Conservation (phyloP, 2,797 vertebrate species). For the Chloroceryle amazona region DNA sequence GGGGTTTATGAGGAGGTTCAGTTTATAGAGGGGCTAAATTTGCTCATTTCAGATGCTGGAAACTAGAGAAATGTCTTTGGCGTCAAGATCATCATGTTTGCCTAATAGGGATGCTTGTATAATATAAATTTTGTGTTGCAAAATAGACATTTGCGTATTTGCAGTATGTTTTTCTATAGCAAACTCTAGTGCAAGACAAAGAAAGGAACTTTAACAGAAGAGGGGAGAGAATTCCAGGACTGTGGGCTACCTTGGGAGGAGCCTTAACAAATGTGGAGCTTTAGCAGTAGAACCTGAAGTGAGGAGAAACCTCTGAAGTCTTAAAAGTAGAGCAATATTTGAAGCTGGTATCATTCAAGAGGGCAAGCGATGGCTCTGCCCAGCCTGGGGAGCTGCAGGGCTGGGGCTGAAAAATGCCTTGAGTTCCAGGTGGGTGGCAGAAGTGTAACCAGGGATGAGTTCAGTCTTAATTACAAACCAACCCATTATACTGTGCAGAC, state of each 20-base stretch:
- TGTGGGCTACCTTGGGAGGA: background rate
- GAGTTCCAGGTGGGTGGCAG: background rate
- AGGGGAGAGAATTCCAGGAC: fast-evolving
- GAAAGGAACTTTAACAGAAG: background rate
- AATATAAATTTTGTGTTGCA: fast-evolving
- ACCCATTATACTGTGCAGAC: background rate
- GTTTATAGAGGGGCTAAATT: background rate
- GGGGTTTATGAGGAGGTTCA: background rate
- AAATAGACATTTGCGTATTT: background rate
- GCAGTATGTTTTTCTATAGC: background rate
- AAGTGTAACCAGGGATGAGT: background rate
- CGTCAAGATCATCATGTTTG: fast-evolving
- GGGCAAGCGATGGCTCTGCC: background rate
- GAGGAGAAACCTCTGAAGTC: background rate
- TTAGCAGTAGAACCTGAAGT: background rate
- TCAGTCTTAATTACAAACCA: background rate
- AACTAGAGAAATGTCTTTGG: background rate
- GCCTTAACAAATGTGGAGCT: background rate
- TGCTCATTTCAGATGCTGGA: background rate
- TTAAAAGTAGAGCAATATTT: background rate
- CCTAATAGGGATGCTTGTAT: background rate
- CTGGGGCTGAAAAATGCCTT: background rate
- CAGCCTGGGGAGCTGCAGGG: background rate
- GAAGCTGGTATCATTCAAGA: background rate
- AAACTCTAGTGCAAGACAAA: fast-evolving